A percentile compares a stretch with the other conserved stretches of the same genome.
These are phyloP conservation scores for Belonocnema kinseyi DNA, from an alignment of 1,140 invertebrate genomes.

Conservation along the genomic window DNA sequence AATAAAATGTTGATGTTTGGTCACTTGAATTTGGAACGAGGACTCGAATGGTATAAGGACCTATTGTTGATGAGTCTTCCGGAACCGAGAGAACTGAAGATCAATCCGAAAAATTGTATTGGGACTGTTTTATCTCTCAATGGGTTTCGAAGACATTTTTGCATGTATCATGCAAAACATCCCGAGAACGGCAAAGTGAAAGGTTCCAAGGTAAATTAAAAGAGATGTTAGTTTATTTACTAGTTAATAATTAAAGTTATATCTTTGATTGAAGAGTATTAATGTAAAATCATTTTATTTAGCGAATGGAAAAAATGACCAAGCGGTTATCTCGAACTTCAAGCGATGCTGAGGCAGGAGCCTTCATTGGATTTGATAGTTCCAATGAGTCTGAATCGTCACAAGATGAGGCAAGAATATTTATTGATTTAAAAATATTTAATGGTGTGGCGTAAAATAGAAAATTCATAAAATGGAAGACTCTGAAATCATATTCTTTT, in stretches of 20 bases:
- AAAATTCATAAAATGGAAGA: no score
- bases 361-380: slow-evolving; percentile 87
- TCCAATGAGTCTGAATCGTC: slow-evolving; percentile 82
- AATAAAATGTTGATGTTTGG: slow-evolving; percentile 96
- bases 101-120: slow-evolving; percentile 97
- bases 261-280: not conserved
- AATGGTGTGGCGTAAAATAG: not conserved
- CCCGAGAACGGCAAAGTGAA: slow-evolving; percentile 77
- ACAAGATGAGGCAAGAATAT: slow-evolving; percentile 78
- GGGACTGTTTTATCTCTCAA: slow-evolving; percentile 97
- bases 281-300: slow-evolving; percentile 34
- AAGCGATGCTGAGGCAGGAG: slow-evolving; percentile 83
- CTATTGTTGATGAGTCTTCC: slow-evolving; percentile 90
- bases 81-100: slow-evolving; percentile 88
- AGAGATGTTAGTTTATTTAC: no score
- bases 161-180: slow-evolving; percentile 98
- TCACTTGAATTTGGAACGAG: slow-evolving; percentile 93
- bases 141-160: slow-evolving; percentile 97
- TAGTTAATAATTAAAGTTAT: not conserved
- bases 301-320: slow-evolving; percentile 82
- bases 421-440: slow-evolving; percentile 1
- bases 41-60: slow-evolving; percentile 94
- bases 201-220: slow-evolving; percentile 76
- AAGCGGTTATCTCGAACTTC: slow-evolving; percentile 76
- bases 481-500: no score